A percentile compares a stretch with the other conserved stretches of the same genome.
phyloP scores from a whole-genome alignment of 2,113 vertebrate species.

The Notothenia rossii region DNA sequence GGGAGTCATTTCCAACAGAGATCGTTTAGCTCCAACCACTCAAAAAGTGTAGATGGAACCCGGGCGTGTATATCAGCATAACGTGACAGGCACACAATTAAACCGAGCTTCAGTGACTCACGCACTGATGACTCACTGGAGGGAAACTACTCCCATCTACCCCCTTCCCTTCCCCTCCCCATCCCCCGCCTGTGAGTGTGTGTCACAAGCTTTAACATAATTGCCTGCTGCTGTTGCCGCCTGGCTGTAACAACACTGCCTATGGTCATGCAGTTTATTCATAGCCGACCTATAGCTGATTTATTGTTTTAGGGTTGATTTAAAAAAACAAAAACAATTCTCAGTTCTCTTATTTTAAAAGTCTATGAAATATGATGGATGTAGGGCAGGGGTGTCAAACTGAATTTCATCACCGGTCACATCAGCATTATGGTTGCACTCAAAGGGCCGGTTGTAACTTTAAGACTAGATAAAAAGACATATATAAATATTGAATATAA shows the following conservation, averaged over 20 bases:
- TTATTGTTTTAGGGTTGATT: not conserved
- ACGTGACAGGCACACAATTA: constrained; percentile 83
- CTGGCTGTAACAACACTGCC: constrained; percentile 70
- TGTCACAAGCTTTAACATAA: constrained; percentile 60
- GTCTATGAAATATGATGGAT: not conserved
- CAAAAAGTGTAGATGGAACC: constrained; percentile 61
- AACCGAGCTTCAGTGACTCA: constrained; percentile 86
- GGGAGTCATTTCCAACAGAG: constrained; percentile 6
- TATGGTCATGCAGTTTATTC: constrained; percentile 54
- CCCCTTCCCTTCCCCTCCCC: constrained; percentile 37
- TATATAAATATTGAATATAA: too few species aligned
- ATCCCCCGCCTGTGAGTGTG: not conserved
- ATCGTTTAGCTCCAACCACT: constrained; percentile 33
- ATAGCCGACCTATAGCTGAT: not conserved
- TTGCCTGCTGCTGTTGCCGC: constrained; percentile 73
- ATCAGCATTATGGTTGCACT: too few species aligned
- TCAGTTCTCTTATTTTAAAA: not conserved
- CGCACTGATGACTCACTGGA: constrained; percentile 76
- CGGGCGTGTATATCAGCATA: constrained; percentile 72
- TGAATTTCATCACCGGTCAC: too few species aligned
- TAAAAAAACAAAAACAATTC: not conserved
- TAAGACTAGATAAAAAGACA: too few species aligned
- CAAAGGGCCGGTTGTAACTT: too few species aligned
- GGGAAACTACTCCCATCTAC: constrained; percentile 82
- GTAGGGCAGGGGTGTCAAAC: too few species aligned